phyloP scores from a whole-genome alignment of 2,888 invertebrate species.

The Microdon myrmicae region DNA sequence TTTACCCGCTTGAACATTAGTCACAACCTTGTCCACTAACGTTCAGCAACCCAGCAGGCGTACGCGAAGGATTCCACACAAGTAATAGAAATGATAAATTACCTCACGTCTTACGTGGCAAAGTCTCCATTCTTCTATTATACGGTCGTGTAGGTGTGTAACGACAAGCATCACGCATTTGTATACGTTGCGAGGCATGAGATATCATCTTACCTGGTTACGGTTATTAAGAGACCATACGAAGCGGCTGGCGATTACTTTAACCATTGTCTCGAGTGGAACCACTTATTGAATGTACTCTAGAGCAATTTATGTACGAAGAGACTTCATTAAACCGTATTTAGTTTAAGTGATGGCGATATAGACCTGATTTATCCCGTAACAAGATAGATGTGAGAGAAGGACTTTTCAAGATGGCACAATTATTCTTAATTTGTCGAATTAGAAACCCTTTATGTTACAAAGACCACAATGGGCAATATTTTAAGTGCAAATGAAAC shows the following conservation, averaged over 20 bases:
- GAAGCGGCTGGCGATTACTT: constrained; percentile 30
- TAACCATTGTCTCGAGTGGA: constrained; percentile 26
- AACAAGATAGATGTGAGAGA: no score
- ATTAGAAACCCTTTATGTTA: no score
- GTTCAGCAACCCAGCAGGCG: constrained; percentile 1
- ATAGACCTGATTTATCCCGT: no score
- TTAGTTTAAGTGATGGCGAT: no score
- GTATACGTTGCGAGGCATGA: constrained; percentile 2
- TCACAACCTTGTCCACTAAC: constrained; percentile 38
- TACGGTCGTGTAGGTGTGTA: constrained; percentile 26
- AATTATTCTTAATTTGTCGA: no score
- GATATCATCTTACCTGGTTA: constrained; percentile 13
- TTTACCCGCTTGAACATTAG: constrained; percentile 40
- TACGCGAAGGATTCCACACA: constrained; percentile 13
- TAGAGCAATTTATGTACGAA: background rate
- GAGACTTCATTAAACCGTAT: constrained; percentile 7
- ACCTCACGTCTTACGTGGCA: constrained; percentile 39
- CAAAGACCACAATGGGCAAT: no score
- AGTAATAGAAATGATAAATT: constrained; percentile 41
- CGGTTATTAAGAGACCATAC: constrained; percentile 37
- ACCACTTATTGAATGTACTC: constrained; percentile 27
- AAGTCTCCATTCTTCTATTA: constrained; percentile 21
- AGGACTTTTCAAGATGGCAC: no score
- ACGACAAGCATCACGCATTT: constrained; percentile 7
- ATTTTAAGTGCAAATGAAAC: no score